Conservation (phyloP, 1,140 invertebrate genomes). For the Hycleus cichorii region DNA sequence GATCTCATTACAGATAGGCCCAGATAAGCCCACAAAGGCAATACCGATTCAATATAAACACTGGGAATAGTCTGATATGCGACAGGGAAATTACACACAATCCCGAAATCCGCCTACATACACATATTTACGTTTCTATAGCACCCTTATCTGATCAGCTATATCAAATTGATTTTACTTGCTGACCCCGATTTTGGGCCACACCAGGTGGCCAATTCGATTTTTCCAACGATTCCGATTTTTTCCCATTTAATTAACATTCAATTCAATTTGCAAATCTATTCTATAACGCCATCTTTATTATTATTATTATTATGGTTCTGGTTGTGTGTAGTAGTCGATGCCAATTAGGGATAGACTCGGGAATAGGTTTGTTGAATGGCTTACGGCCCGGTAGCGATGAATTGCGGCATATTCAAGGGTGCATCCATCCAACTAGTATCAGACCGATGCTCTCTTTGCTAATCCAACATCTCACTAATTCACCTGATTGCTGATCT, state of each 20-base stretch:
- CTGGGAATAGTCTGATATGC: conserved; percentile 33
- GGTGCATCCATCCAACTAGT: conserved; percentile 19
- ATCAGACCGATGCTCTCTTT: conserved; percentile 35
- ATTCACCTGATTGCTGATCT: conserved; percentile 38
- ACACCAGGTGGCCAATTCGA: no score
- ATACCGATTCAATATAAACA: conserved; percentile 40
- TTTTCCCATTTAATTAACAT: no score
- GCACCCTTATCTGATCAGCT: conserved; percentile 29
- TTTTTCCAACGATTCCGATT: no score
- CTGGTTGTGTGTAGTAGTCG: neutral
- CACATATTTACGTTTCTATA: conserved; percentile 30
- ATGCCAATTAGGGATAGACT: conserved; percentile 26
- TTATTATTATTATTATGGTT: no score
- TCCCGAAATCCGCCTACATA: conserved; percentile 39
- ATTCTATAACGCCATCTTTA: no score
- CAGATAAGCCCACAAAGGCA: conserved; percentile 39
- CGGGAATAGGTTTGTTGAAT: conserved; percentile 24
- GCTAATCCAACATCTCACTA: conserved; percentile 36
- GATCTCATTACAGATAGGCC: conserved; percentile 40
- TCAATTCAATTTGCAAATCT: no score
- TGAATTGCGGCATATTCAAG: conserved; percentile 29
- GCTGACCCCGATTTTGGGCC: conserved; percentile 31
- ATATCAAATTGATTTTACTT: conserved; percentile 34
- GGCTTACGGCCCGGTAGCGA: conserved; percentile 25
- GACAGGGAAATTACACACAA: conserved; percentile 38